Percentiles rank a stretch among this genome's conserved stretches.
phyloP scores from a whole-genome alignment of 1,140 invertebrate species.

The Drosophila miranda region DNA sequence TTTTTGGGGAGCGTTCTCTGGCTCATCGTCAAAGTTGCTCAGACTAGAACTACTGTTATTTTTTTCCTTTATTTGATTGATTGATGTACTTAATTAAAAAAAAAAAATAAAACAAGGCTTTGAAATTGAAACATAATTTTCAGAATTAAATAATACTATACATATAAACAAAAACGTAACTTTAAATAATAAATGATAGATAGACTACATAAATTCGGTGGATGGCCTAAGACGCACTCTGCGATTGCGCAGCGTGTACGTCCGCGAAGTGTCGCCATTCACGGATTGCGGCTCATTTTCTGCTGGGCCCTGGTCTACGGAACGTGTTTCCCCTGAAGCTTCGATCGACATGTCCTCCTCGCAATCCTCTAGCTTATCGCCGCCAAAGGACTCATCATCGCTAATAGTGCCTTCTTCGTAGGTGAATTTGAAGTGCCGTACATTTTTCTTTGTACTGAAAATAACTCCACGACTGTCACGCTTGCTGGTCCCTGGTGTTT shows the following conservation, averaged over 20 bases:
- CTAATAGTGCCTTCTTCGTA: constrained; percentile 49
- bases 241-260: constrained; percentile 61
- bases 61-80: no score
- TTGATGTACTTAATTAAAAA: no score
- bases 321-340: constrained; percentile 11
- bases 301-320: constrained; percentile 1
- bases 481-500: constrained; percentile 69
- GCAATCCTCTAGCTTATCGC: constrained; percentile 53
- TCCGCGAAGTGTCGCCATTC: constrained; percentile 16
- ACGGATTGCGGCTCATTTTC: neutral
- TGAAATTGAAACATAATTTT: neutral
- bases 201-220: constrained; percentile 61
- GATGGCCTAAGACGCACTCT: constrained; percentile 62
- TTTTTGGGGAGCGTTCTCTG: constrained; percentile 7
- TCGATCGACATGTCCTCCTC: constrained; percentile 57
- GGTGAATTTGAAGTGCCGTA: constrained; percentile 67
- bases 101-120: no score
- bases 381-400: constrained; percentile 30
- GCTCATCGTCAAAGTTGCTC: neutral
- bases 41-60: no score
- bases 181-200: constrained; percentile 22
- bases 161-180: constrained; percentile 9
- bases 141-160: constrained; percentile 2
- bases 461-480: constrained; percentile 53
- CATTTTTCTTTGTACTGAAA: constrained; percentile 76